phyloP scores from a whole-genome alignment of 2,888 invertebrate species.

The Perithous albicinctus region DNA sequence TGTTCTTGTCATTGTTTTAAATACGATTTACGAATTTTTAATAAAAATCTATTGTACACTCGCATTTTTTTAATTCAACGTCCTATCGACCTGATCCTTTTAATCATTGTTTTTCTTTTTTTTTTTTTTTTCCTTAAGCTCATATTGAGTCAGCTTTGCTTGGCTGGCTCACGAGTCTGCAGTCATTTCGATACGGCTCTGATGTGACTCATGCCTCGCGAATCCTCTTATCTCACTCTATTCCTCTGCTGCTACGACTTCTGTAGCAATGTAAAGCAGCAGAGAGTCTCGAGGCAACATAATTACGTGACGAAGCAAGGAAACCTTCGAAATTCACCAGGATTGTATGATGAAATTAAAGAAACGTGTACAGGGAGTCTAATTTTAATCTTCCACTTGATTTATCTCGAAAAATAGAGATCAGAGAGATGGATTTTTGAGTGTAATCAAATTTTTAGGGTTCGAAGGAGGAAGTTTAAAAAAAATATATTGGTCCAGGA shows the following conservation, averaged over 20 bases:
- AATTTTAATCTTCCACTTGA: too few species aligned
- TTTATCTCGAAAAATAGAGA: too few species aligned
- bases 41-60: conserved; percentile 59
- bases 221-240: conserved; percentile 58
- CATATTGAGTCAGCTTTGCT: neutral
- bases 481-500: too few species aligned
- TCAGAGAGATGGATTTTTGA: too few species aligned
- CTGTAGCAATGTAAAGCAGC: conserved; percentile 8
- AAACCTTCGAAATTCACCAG: conserved; percentile 4
- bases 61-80: neutral
- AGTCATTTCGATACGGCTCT: conserved; percentile 7
- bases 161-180: neutral
- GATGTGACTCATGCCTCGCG: conserved; percentile 40
- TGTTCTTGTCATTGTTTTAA: conserved; percentile 57
- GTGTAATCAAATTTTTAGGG: too few species aligned
- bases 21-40: conserved; percentile 66
- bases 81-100: neutral
- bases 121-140: too few species aligned
- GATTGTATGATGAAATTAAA: neutral
- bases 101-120: neutral
- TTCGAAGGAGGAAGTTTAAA: too few species aligned
- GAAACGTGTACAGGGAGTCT: neutral
- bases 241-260: conserved; percentile 23
- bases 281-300: neutral
- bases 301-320: neutral